Evolutionary conservation across 2,113 vertebrate species (phyloP).

Genomic region (Mustelus asterias): DNA sequence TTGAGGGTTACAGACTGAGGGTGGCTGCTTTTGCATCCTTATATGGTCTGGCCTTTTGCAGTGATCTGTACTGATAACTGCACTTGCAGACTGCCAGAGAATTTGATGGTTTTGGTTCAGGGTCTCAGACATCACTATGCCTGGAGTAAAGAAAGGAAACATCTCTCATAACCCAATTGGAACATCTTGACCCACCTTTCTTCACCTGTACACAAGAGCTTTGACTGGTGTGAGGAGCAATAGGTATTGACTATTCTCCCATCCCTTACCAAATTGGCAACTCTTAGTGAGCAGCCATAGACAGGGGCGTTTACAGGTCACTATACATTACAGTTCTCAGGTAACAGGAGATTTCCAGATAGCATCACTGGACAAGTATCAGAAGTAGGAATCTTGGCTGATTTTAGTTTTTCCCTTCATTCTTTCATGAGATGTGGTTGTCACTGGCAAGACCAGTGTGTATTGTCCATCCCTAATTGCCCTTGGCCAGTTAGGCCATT

Average conservation of each 20-base stretch:
- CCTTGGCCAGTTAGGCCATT: no score
- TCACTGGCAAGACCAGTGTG: no score
- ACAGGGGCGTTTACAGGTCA: neutral
- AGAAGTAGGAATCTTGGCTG: neutral
- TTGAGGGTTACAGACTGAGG: neutral
- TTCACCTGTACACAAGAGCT: neutral
- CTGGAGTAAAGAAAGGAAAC: neutral
- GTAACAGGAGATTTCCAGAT: neutral
- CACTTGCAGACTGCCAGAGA: neutral
- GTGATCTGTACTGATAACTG: neutral
- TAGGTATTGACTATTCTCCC: neutral
- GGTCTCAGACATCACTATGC: neutral
- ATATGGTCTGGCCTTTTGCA: neutral
- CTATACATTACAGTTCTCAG: neutral
- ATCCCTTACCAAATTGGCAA: neutral
- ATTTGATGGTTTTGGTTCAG: neutral
- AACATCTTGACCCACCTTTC: neutral
- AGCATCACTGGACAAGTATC: neutral
- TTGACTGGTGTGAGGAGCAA: neutral
- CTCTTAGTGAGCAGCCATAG: neutral
- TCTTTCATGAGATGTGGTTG: no score
- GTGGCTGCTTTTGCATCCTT: neutral
- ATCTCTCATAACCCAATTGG: neutral
- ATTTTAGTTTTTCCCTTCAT: neutral
- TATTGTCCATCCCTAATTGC: no score